Conservation (phyloP, 2,113 vertebrate species). For the Larimichthys crocea region DNA sequence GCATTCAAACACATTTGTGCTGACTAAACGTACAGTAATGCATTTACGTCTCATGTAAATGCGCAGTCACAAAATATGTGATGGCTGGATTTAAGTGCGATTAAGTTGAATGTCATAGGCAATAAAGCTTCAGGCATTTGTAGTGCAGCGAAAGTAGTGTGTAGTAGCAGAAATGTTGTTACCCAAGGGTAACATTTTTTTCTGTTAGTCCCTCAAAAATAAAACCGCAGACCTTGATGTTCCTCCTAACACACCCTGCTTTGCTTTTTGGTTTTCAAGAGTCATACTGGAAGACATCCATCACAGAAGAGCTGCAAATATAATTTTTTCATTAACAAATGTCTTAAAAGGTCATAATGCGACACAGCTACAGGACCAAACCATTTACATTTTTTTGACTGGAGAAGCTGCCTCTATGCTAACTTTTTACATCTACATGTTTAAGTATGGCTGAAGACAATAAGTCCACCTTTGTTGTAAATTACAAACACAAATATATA, state of each 20-base stretch:
- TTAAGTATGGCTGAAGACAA: not conserved
- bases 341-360: conserved; percentile 23
- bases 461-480: not conserved
- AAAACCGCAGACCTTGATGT: not conserved
- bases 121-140: not conserved
- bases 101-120: not conserved
- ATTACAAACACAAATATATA: not conserved
- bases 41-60: not conserved
- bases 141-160: not conserved
- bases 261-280: conserved; percentile 2
- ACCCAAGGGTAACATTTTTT: too few relatives aligned
- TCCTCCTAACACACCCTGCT: not conserved
- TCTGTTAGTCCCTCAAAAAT: not conserved
- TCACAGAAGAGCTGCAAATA: conserved; percentile 1
- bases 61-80: not conserved
- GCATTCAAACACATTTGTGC: not conserved
- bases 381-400: not conserved
- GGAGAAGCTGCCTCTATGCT: not conserved
- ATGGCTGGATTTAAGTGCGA: not conserved
- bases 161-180: not conserved
- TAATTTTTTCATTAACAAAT: conserved; percentile 14
- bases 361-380: not conserved
- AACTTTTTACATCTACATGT: not conserved
- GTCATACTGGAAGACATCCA: not conserved
- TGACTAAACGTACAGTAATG: not conserved